A percentile compares a stretch with the other conserved stretches of the same genome.
phyloP scores from a whole-genome alignment of 2,797 vertebrate genomes.

The Clarias laeviceps region DNA sequence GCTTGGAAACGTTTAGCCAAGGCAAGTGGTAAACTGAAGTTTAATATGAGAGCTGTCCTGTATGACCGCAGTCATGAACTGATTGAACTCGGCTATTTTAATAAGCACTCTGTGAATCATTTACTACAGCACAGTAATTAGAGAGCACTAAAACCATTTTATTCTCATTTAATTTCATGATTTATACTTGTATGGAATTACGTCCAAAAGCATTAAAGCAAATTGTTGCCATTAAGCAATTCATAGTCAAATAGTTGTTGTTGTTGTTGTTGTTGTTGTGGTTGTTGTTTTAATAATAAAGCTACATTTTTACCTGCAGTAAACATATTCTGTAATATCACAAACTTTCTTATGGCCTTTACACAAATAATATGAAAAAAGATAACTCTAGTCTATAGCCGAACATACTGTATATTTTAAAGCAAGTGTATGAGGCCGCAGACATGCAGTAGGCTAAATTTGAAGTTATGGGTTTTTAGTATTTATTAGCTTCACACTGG shows the following conservation, averaged over 20 bases:
- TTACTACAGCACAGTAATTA: constrained; percentile 29
- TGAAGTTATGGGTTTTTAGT: no score
- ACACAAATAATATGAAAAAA: neutral
- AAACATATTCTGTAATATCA: neutral
- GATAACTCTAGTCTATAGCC: neutral
- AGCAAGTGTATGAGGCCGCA: neutral
- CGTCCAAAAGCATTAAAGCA: neutral
- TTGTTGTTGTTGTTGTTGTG: no score
- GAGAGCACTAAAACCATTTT: neutral
- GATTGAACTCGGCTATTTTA: constrained; percentile 16
- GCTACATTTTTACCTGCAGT: neutral
- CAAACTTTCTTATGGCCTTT: neutral
- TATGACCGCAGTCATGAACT: neutral
- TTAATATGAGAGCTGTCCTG: neutral
- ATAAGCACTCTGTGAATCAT: constrained; percentile 33
- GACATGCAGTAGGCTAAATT: neutral
- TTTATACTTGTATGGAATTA: neutral
- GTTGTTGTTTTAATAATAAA: neutral
- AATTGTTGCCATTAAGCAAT: neutral
- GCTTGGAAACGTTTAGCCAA: neutral
- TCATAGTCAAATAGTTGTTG: neutral
- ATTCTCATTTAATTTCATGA: neutral
- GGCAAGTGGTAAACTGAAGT: constrained; percentile 12
- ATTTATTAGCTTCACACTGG: no score
- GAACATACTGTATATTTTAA: neutral